These are phyloP conservation scores for Trichonephila clavata DNA, from an alignment of 1,140 invertebrate genomes.

Conservation along the genomic window DNA sequence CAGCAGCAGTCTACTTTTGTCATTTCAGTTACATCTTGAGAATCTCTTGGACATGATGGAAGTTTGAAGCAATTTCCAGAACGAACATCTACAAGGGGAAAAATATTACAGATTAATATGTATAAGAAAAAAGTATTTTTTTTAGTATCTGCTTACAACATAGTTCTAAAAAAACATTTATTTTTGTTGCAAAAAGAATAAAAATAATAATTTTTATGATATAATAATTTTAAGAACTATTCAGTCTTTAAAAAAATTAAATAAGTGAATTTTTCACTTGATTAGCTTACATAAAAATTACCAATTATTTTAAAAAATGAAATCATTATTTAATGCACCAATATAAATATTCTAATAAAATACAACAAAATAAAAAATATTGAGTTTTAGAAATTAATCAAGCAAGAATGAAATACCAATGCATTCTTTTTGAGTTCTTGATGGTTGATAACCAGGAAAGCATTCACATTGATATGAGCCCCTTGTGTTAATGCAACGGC, in stretches of 20 bases:
- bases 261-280: too few relatives aligned
- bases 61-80: constrained; percentile 90
- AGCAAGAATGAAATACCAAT: constrained; percentile 84
- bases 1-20: constrained; percentile 92
- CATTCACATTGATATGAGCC: constrained; percentile 95
- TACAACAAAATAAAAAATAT: too few relatives aligned
- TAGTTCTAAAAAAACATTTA: too few relatives aligned
- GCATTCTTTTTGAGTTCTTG: constrained; percentile 88
- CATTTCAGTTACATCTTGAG: constrained; percentile 83
- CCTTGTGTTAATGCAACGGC: constrained; percentile 94
- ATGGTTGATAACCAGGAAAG: constrained; percentile 88
- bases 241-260: too few relatives aligned
- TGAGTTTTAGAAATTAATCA: too few relatives aligned
- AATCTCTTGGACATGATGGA: constrained; percentile 84
- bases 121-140: not conserved
- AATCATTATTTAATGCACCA: too few relatives aligned
- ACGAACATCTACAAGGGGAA: constrained; percentile 85
- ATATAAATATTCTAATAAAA: too few relatives aligned
- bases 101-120: not conserved
- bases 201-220: not conserved
- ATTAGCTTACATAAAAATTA: too few relatives aligned
- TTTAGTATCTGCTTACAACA: too few relatives aligned
- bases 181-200: not conserved
- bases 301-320: too few relatives aligned
- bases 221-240: too few relatives aligned